Percentiles rank a stretch among this genome's conserved stretches.
Conservation (phyloP, 1,140 invertebrate species). For the Drosophila kanapiae region DNA sequence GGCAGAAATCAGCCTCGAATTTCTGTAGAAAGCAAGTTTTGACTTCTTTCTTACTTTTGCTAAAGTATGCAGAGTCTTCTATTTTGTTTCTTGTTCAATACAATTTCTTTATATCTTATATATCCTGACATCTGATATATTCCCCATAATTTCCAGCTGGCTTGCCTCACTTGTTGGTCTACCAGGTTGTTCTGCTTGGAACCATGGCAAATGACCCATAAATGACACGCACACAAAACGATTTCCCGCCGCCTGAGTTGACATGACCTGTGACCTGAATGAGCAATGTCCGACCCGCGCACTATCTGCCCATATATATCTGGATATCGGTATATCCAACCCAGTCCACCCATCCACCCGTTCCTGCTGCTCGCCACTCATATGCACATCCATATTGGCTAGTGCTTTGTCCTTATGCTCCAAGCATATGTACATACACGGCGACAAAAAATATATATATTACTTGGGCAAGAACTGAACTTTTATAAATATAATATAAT, state of each 20-base stretch:
- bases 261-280: constrained; percentile 53
- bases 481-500: too few species aligned
- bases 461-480: too few species aligned
- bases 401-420: constrained; percentile 11
- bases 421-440: constrained; percentile 47
- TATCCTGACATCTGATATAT: neutral
- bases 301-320: constrained; percentile 20
- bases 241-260: constrained; percentile 42
- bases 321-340: constrained; percentile 1
- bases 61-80: too few species aligned
- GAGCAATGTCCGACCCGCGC: constrained; percentile 47
- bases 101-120: neutral
- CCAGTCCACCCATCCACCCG: constrained; percentile 6
- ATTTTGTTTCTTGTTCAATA: neutral
- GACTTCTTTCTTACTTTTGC: neutral
- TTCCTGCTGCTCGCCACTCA: constrained; percentile 20
- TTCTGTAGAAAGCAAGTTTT: too few species aligned
- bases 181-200: constrained; percentile 15
- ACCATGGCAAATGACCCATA: constrained; percentile 70
- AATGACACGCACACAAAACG: constrained; percentile 58
- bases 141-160: constrained; percentile 9
- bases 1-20: neutral
- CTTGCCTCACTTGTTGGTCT: constrained; percentile 17
- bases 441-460: neutral
- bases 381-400: constrained; percentile 29